Percentiles rank a stretch among this genome's conserved stretches.
These are phyloP conservation scores for Antennarius maculatus DNA, from an alignment of 2,797 vertebrate species.

Conservation along the genomic window DNA sequence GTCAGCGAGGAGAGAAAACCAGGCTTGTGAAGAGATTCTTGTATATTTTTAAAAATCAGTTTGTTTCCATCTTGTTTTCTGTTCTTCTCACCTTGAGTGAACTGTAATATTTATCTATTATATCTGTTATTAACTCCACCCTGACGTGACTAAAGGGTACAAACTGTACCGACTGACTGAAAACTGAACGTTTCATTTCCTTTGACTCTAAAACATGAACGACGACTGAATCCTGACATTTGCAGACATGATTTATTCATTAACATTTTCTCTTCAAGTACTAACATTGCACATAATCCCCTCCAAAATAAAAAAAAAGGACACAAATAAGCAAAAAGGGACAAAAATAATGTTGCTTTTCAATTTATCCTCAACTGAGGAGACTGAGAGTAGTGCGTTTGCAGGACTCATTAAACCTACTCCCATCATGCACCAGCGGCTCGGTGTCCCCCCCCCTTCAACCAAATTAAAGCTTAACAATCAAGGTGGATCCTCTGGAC, in stretches of 20 bases:
- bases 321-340: conserved; percentile 63
- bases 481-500: conserved; percentile 72
- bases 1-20: too few species aligned
- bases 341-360: conserved; percentile 45
- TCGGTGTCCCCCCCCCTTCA: conserved; percentile 61
- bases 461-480: conserved; percentile 79
- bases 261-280: conserved; percentile 39
- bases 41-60: background rate
- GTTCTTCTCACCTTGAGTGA: conserved; percentile 16
- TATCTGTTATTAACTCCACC: too few species aligned
- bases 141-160: background rate
- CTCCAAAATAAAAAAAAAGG: conserved; percentile 72
- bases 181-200: too few species aligned
- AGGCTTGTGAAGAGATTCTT: background rate
- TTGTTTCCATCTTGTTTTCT: conserved; percentile 27
- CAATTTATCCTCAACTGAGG: conserved; percentile 59
- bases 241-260: conserved; percentile 78
- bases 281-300: conserved; percentile 83
- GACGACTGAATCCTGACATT: conserved; percentile 45
- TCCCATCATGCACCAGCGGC: conserved; percentile 65
- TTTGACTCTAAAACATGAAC: background rate
- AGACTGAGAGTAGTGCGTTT: conserved; percentile 52
- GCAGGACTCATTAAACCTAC: conserved; percentile 54
- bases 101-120: too few species aligned
- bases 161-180: too few species aligned